Evolutionary conservation across 2,113 vertebrate genomes (phyloP).

Genomic region (Azemiops feae): DNA sequence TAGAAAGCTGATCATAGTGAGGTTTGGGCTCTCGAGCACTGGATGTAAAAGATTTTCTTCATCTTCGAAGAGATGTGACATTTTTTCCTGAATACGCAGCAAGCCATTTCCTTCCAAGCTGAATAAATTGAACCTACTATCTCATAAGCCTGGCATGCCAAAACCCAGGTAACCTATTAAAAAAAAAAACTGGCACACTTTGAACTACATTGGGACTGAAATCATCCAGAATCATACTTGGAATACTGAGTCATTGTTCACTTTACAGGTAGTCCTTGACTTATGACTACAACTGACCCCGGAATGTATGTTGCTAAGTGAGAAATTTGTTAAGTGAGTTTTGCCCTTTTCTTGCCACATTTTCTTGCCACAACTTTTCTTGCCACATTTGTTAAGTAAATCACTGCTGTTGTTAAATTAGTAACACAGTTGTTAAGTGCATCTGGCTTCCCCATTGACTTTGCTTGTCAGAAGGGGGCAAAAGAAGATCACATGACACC

Average conservation of each 20-base stretch:
- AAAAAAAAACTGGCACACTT: background rate
- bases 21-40: background rate
- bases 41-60: background rate
- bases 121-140: background rate
- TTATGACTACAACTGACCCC: background rate
- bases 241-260: too few relatives aligned
- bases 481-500: background rate
- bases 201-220: background rate
- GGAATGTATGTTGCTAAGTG: background rate
- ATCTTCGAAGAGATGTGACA: background rate
- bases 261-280: background rate
- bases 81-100: background rate
- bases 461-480: background rate
- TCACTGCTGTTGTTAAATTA: background rate
- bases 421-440: background rate
- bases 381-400: background rate
- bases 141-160: background rate
- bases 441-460: background rate
- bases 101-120: background rate
- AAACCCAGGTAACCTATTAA: background rate
- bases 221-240: too few relatives aligned
- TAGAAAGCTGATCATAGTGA: background rate
- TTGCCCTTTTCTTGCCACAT: background rate
- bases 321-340: background rate
- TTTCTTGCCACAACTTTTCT: background rate